These are phyloP conservation scores for Bursaphelenchus mucronatus DNA, from an alignment of 1,140 invertebrate species.

Conservation along the genomic window DNA sequence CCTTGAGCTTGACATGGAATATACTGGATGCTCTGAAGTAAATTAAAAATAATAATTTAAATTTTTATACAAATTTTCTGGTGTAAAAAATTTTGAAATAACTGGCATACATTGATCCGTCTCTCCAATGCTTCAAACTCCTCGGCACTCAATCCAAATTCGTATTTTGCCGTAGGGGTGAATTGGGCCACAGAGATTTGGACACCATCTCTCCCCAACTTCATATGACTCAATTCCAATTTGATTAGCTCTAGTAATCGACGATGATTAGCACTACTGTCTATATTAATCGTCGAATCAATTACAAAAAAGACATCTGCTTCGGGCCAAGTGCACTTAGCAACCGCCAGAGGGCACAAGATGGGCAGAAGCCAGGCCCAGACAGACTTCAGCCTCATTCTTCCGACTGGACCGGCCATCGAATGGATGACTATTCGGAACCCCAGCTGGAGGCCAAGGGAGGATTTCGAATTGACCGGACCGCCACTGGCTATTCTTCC, in stretches of 20 bases:
- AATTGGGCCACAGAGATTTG: conserved; percentile 32
- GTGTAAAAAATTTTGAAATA: background rate
- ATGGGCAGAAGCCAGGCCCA: too few relatives aligned
- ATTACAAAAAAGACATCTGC: conserved; percentile 22
- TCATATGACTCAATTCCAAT: conserved; percentile 5
- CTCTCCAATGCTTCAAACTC: conserved; percentile 23
- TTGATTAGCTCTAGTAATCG: conserved; percentile 21
- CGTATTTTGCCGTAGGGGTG: conserved; percentile 38
- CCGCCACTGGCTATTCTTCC: too few relatives aligned
- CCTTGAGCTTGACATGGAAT: conserved; percentile 16
- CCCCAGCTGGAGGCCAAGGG: too few relatives aligned
- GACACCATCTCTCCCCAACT: conserved; percentile 3
- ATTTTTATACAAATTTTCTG: background rate
- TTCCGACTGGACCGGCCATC: too few relatives aligned
- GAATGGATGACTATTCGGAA: too few relatives aligned
- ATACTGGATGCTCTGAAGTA: conserved; percentile 30
- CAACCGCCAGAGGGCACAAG: too few relatives aligned
- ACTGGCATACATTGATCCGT: conserved; percentile 14
- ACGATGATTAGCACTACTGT: conserved; percentile 25
- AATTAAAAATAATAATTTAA: background rate
- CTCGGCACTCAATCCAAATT: conserved; percentile 30
- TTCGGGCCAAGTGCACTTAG: conserved; percentile 20
- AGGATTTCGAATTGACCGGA: too few relatives aligned
- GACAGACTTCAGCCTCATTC: too few relatives aligned
- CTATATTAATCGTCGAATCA: conserved; percentile 31